Percentiles rank a stretch among this genome's conserved stretches.
Evolutionary conservation across 2,113 vertebrate species (phyloP).

Genomic region (Ailurus styani): DNA sequence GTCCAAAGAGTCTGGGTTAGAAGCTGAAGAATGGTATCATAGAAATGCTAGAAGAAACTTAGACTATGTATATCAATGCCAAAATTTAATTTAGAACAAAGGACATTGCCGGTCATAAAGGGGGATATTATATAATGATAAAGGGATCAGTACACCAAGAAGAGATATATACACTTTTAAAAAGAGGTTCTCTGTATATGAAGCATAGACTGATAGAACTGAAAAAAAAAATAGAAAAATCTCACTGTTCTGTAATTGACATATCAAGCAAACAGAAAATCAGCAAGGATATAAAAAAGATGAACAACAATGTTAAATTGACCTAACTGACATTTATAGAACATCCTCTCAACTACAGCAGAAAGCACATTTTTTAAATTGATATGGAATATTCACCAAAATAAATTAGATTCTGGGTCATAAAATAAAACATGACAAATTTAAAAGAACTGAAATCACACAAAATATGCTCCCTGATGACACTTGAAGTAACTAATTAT

Average conservation of each 20-base stretch:
- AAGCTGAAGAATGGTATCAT: neutral
- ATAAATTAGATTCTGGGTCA: neutral
- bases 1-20: neutral
- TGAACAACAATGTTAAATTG: neutral
- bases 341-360: neutral
- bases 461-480: neutral
- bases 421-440: neutral
- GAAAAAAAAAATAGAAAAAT: neutral
- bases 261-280: neutral
- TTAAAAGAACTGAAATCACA: neutral
- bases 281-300: neutral
- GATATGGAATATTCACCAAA: neutral
- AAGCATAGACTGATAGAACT: neutral
- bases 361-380: neutral
- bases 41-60: neutral
- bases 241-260: neutral
- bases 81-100: neutral
- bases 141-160: neutral
- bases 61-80: neutral
- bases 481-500: neutral
- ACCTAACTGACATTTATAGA: neutral
- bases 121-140: neutral
- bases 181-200: neutral
- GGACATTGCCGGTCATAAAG: neutral
- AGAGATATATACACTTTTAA: neutral